Conservation (phyloP, 2,113 vertebrate species). For the Balaenoptera acutorostrata region DNA sequence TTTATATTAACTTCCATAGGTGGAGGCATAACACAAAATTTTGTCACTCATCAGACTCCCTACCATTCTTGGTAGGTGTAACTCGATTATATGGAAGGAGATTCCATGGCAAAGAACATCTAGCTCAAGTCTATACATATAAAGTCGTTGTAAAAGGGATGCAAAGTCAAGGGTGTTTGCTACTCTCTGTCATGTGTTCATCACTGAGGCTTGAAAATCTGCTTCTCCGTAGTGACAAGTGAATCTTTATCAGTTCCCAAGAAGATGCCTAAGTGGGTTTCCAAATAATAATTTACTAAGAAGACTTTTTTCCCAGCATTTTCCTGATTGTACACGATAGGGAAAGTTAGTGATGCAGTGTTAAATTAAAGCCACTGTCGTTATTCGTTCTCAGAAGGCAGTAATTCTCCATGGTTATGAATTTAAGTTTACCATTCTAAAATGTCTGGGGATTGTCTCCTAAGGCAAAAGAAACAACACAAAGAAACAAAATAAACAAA, state of each 20-base stretch:
- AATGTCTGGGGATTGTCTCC: not conserved
- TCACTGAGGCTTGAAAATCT: not conserved
- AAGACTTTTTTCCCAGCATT: not conserved
- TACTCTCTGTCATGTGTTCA: not conserved
- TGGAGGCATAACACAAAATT: not conserved
- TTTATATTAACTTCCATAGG: not conserved
- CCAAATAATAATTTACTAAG: not conserved
- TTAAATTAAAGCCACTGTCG: not conserved
- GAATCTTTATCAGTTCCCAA: not conserved
- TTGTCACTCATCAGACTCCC: not conserved
- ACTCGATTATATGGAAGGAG: not conserved
- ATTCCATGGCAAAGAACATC: not conserved
- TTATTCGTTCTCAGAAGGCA: not conserved
- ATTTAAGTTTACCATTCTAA: not conserved
- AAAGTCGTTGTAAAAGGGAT: not conserved
- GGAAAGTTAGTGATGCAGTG: not conserved
- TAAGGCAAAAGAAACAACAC: not conserved
- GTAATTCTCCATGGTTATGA: not conserved
- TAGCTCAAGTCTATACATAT: not conserved
- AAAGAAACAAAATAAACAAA: not conserved
- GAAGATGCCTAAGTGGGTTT: not conserved
- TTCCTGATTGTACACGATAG: not conserved
- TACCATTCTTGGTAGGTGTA: not conserved
- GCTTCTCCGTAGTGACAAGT: not conserved
- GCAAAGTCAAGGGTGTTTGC: not conserved